These are phyloP conservation scores for Microtus richardsoni DNA, from an alignment of 2,113 vertebrate genomes.

Conservation along the genomic window DNA sequence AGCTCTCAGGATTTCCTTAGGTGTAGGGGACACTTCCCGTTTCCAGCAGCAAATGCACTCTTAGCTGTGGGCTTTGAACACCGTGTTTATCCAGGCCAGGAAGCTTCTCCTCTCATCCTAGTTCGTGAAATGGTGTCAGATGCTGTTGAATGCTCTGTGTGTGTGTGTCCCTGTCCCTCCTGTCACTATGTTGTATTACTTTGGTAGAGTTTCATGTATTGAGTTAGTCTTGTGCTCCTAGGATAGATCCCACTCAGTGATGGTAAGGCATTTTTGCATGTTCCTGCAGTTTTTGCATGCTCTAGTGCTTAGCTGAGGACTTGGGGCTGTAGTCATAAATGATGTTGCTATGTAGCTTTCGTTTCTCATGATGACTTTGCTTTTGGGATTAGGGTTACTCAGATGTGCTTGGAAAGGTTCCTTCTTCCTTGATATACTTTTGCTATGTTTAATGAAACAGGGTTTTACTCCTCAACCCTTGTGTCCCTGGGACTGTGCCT, in stretches of 20 bases:
- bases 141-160: neutral
- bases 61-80: neutral
- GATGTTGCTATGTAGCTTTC: neutral
- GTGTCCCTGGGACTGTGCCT: too few relatives aligned
- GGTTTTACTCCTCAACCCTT: neutral
- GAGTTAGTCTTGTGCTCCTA: neutral
- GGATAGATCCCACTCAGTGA: neutral
- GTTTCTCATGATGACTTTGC: neutral
- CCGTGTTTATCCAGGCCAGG: neutral
- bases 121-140: neutral
- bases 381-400: neutral
- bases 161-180: neutral
- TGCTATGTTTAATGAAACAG: neutral
- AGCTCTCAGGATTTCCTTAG: neutral
- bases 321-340: neutral
- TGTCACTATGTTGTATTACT: neutral
- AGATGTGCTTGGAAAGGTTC: neutral
- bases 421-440: neutral
- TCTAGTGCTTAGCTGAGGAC: conserved; percentile 11
- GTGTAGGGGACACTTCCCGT: neutral
- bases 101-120: neutral
- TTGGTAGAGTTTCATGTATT: neutral
- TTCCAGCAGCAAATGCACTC: neutral
- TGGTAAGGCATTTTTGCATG: neutral
- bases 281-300: neutral